Conservation (phyloP, 2,797 vertebrate species). For the Aldrovandia affinis region DNA sequence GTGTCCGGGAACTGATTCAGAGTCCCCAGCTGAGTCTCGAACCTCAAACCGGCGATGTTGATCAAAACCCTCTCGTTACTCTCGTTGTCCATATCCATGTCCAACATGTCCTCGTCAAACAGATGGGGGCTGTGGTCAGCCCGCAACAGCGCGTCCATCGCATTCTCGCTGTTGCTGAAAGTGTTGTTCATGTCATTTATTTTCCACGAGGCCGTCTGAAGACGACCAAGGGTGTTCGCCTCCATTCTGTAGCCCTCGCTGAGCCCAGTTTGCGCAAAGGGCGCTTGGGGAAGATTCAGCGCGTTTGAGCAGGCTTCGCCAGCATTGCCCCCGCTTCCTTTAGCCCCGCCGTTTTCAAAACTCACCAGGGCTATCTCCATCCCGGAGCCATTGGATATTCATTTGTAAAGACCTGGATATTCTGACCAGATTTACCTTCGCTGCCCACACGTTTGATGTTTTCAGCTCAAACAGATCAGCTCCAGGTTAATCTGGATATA, state of each 20-base stretch:
- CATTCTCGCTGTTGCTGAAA: slow-evolving; percentile 65
- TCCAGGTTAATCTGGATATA: slow-evolving; percentile 41
- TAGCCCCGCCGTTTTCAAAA: slow-evolving; percentile 85
- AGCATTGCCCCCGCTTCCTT: slow-evolving; percentile 68
- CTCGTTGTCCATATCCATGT: slow-evolving; percentile 69
- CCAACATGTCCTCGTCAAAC: slow-evolving; percentile 76
- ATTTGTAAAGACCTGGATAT: slow-evolving; percentile 50
- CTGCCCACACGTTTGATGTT: slow-evolving; percentile 34
- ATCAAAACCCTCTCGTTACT: slow-evolving; percentile 92
- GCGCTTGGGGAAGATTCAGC: slow-evolving; percentile 65
- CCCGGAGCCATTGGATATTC: slow-evolving; percentile 67
- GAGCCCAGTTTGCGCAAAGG: slow-evolving; percentile 66
- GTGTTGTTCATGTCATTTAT: slow-evolving; percentile 81
- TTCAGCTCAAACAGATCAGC: slow-evolving; percentile 33
- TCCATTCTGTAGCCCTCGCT: slow-evolving; percentile 69
- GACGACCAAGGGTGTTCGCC: slow-evolving; percentile 66
- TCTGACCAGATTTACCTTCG: slow-evolving; percentile 41
- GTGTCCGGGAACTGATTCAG: slow-evolving; percentile 96
- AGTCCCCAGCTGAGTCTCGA: slow-evolving; percentile 95
- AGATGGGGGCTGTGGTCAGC: slow-evolving; percentile 78
- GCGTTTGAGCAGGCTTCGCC: slow-evolving; percentile 64
- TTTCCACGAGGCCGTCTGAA: slow-evolving; percentile 66
- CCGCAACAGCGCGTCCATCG: slow-evolving; percentile 70
- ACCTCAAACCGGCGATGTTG: slow-evolving; percentile 94
- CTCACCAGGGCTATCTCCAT: slow-evolving; percentile 93